Evolutionary conservation across 2,797 vertebrate species (phyloP).

Genomic region (Xyrichtys novacula): DNA sequence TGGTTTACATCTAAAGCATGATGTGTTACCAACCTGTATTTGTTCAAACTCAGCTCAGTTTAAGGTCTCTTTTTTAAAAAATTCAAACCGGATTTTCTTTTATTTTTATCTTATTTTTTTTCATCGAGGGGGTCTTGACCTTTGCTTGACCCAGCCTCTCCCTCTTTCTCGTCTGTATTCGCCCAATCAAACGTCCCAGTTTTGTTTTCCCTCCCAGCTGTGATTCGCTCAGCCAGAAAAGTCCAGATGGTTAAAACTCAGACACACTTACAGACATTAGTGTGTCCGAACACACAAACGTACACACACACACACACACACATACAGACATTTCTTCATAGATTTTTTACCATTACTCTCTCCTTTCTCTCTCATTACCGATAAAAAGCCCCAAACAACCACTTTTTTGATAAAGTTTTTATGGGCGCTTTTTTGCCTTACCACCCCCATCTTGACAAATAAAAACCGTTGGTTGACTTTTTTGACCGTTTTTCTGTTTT

Average conservation of each 20-base stretch:
- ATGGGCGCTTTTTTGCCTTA: constrained; percentile 87
- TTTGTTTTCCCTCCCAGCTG: constrained; percentile 95
- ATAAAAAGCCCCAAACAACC: constrained; percentile 91
- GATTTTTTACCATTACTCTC: constrained; percentile 83
- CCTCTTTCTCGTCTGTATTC: constrained; percentile 85
- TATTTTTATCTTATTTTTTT: constrained; percentile 22
- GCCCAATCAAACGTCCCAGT: constrained; percentile 90
- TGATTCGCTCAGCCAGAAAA: constrained; percentile 93
- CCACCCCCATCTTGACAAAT: constrained; percentile 76
- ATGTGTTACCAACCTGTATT: constrained; percentile 57
- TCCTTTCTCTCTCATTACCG: constrained; percentile 87
- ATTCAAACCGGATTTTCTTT: constrained; percentile 33
- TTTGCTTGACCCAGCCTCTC: constrained; percentile 79
- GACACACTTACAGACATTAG: constrained; percentile 68
- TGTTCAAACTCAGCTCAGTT: constrained; percentile 78
- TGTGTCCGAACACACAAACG: constrained; percentile 32
- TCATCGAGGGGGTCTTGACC: constrained; percentile 50
- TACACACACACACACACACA: constrained; percentile 33
- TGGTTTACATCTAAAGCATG: constrained; percentile 71
- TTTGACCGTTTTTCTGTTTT: constrained; percentile 90
- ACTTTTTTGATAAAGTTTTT: constrained; percentile 90
- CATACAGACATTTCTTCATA: constrained; percentile 63
- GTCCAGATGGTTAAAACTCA: constrained; percentile 93
- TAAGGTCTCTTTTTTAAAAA: constrained; percentile 68
- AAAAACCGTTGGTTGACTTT: constrained; percentile 82